Evolutionary conservation across 2,797 vertebrate species (phyloP).

Genomic region (Lepus oiostolus): DNA sequence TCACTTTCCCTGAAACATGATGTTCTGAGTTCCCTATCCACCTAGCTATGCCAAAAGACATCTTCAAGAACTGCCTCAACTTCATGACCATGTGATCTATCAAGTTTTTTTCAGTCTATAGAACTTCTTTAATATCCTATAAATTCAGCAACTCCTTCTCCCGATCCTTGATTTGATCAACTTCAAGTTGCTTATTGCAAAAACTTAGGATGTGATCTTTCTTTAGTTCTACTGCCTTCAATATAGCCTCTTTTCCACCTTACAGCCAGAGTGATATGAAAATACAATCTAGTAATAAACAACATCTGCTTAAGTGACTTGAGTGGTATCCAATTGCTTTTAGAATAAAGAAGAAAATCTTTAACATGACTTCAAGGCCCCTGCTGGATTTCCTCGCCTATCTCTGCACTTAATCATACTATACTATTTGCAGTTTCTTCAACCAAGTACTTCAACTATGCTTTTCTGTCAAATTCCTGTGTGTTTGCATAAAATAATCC

Average conservation of each 20-base stretch:
- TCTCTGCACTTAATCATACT: neutral
- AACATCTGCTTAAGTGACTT: neutral
- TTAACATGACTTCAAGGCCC: neutral
- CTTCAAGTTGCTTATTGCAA: conserved; percentile 6
- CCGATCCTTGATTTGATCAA: neutral
- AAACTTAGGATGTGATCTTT: conserved; percentile 19
- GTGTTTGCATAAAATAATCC: neutral
- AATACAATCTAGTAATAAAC: neutral
- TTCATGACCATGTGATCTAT: neutral
- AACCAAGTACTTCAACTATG: neutral
- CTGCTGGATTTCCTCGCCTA: neutral
- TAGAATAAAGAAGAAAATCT: conserved; percentile 25
- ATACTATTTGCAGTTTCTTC: neutral
- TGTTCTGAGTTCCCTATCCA: neutral
- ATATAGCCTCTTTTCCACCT: neutral
- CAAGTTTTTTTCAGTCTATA: neutral
- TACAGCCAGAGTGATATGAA: neutral
- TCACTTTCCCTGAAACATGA: neutral
- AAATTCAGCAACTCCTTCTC: neutral
- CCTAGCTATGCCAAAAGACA: neutral
- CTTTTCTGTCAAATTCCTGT: neutral
- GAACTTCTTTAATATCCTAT: neutral
- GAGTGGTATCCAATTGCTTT: neutral
- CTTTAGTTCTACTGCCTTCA: conserved; percentile 25
- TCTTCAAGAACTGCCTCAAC: neutral